These are phyloP conservation scores for Yponomeuta malinellus DNA, from an alignment of 2,888 invertebrate species.

Conservation along the genomic window DNA sequence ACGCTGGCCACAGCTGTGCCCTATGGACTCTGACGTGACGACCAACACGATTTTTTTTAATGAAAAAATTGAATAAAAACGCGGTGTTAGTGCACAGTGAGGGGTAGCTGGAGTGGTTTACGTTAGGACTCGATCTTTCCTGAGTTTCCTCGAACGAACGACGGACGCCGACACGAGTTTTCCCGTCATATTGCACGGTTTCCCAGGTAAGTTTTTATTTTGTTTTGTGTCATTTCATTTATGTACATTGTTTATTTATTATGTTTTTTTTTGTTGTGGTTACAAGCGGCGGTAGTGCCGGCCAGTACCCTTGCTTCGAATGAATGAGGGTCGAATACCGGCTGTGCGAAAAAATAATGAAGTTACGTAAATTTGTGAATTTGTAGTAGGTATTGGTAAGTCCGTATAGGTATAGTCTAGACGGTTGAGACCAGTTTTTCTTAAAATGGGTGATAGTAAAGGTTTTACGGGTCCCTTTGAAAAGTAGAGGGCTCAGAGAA, in stretches of 20 bases:
- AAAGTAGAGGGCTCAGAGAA: too few relatives aligned
- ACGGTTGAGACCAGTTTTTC: too few relatives aligned
- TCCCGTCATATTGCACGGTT: slow-evolving; percentile 4
- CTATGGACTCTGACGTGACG: slow-evolving; percentile 40
- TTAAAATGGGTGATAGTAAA: too few relatives aligned
- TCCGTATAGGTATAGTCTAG: too few relatives aligned
- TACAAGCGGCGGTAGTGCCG: too few relatives aligned
- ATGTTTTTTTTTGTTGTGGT: background rate
- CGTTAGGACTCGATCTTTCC: slow-evolving; percentile 7
- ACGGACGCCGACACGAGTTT: slow-evolving; percentile 9
- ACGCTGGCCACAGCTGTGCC: slow-evolving; percentile 22
- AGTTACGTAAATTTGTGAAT: too few relatives aligned
- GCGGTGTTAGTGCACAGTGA: slow-evolving; percentile 59
- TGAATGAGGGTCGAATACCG: too few relatives aligned
- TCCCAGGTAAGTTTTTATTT: slow-evolving; percentile 12
- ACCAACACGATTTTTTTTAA: slow-evolving; percentile 22
- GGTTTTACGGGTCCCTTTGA: too few relatives aligned
- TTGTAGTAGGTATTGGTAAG: too few relatives aligned
- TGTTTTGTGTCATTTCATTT: background rate
- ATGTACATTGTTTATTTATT: background rate
- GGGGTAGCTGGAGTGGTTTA: background rate
- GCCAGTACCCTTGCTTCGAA: too few relatives aligned
- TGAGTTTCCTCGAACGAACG: slow-evolving; percentile 10
- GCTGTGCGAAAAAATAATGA: too few relatives aligned
- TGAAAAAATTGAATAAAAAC: slow-evolving; percentile 52